Conservation (phyloP, 2,797 vertebrate genomes). For the Hemibagrus guttatus region DNA sequence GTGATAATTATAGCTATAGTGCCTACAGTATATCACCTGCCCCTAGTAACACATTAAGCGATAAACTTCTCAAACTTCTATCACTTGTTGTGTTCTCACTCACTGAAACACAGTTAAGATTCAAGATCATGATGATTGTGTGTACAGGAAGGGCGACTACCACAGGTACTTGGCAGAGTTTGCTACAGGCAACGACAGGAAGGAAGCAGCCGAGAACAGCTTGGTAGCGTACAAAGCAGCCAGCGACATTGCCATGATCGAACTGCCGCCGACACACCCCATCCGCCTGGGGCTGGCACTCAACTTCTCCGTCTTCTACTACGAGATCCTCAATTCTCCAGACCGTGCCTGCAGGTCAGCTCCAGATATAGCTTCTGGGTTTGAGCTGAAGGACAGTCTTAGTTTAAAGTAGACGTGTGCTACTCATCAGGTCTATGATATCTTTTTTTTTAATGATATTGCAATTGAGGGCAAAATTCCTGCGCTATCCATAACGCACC, state of each 20-base stretch:
- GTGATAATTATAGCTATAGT: neutral
- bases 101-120: neutral
- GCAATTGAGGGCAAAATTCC: neutral
- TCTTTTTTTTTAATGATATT: neutral
- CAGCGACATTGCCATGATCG: conserved; percentile 94
- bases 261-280: conserved; percentile 93
- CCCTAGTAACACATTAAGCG: neutral
- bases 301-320: conserved; percentile 99
- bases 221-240: conserved; percentile 96
- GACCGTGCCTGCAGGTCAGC: conserved; percentile 93
- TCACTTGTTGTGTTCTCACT: neutral
- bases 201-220: conserved; percentile 96
- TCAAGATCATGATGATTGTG: neutral
- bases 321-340: conserved; percentile 98
- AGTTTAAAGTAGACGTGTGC: neutral
- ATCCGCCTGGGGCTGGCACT: conserved; percentile 95
- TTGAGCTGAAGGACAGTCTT: neutral
- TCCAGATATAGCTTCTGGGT: neutral
- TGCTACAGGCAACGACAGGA: conserved; percentile 94
- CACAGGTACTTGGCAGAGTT: conserved; percentile 99
- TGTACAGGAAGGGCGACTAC: conserved; percentile 95
- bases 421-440: neutral
- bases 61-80: neutral
- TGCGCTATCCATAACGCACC: neutral
- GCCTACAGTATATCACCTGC: neutral